Evolutionary conservation across 1,140 invertebrate genomes (phyloP).

Genomic region (Meloidogyne chitwoodi): DNA sequence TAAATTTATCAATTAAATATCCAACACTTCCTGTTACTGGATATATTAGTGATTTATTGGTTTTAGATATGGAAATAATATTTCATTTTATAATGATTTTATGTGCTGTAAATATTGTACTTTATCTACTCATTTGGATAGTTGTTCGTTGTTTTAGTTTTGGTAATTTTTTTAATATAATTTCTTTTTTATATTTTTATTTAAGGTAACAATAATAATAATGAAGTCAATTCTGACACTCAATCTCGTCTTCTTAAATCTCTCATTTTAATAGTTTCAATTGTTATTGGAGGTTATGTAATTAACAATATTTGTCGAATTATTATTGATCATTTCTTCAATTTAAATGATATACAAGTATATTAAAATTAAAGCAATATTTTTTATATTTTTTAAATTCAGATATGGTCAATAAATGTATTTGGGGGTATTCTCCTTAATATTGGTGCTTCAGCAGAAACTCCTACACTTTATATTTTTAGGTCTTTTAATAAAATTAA

Average conservation of each 20-base stretch:
- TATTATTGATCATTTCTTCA: not conserved
- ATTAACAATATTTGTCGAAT: not conserved
- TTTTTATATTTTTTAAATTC: not conserved
- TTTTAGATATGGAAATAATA: not conserved
- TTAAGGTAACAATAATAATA: no score
- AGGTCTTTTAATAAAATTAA: no score
- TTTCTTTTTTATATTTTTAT: no score
- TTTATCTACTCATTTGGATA: slow-evolving; percentile 2
- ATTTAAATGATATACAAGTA: not conserved
- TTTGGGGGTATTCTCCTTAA: not conserved
- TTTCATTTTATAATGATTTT: not conserved
- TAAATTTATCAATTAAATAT: not conserved
- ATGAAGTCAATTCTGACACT: not conserved
- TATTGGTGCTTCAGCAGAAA: no score
- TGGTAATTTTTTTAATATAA: no score
- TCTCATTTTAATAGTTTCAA: not conserved
- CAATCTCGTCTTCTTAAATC: not conserved
- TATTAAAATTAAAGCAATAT: not conserved
- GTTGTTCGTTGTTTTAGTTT: not conserved
- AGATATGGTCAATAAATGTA: not conserved
- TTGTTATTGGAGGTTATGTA: not conserved
- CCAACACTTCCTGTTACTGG: slow-evolving; percentile 9
- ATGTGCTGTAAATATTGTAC: not conserved
- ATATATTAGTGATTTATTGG: not conserved
- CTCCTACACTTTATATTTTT: no score